Conservation (phyloP, 2,888 invertebrate genomes). For the Teinopalpus imperialis region DNA sequence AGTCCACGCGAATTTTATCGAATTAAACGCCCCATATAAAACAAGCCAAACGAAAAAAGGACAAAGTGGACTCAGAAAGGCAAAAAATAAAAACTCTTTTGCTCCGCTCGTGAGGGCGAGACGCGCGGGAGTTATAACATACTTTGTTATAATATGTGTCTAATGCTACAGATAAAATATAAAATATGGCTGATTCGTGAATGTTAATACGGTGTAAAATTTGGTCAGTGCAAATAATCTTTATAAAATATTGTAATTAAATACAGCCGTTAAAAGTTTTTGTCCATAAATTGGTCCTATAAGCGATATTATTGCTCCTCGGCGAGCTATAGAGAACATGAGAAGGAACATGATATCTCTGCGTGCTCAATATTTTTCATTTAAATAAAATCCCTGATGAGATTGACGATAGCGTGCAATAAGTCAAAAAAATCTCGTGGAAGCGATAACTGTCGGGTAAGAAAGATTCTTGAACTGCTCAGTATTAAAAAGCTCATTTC, state of each 20-base stretch:
- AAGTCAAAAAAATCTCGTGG: too few species aligned
- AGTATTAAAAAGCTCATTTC: too few species aligned
- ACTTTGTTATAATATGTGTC: conserved; percentile 30
- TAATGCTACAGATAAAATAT: conserved; percentile 36
- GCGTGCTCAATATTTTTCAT: background rate
- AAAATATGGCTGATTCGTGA: conserved; percentile 27
- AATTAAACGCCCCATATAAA: conserved; percentile 73
- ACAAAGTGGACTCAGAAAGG: conserved; percentile 53
- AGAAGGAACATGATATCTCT: too few species aligned
- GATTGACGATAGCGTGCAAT: too few species aligned
- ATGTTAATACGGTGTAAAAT: conserved; percentile 17
- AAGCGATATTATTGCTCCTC: too few species aligned
- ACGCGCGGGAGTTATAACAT: conserved; percentile 35
- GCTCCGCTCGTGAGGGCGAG: conserved; percentile 36
- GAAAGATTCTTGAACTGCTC: too few species aligned
- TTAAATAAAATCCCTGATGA: too few species aligned
- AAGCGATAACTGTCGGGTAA: too few species aligned
- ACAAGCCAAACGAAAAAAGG: conserved; percentile 68
- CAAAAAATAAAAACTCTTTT: conserved; percentile 54
- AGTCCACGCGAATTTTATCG: conserved; percentile 67
- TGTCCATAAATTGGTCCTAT: too few species aligned
- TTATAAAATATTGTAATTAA: too few species aligned
- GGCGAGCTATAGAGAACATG: too few species aligned
- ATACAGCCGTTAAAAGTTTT: too few species aligned
- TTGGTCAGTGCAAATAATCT: conserved; percentile 9